phyloP scores from a whole-genome alignment of 1,140 invertebrate species.

The Leucophenga varia region DNA sequence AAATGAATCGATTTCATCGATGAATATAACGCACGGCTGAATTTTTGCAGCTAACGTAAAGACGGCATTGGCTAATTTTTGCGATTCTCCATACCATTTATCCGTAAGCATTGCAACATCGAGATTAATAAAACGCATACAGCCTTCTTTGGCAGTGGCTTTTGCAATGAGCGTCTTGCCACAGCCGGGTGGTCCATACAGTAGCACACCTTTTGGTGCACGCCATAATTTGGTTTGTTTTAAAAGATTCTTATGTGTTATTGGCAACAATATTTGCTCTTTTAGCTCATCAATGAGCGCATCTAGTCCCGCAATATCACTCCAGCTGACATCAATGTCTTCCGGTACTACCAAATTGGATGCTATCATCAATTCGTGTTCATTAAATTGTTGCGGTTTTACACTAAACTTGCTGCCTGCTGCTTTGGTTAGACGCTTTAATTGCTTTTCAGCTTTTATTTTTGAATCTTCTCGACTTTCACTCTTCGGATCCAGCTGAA shows the following conservation, averaged over 20 bases:
- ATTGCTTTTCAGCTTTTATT: slow-evolving; percentile 65
- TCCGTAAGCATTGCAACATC: slow-evolving; percentile 91
- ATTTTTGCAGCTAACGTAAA: slow-evolving; percentile 92
- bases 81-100: slow-evolving; percentile 98
- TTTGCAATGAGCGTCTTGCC: slow-evolving; percentile 97
- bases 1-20: slow-evolving; percentile 99
- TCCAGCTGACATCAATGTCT: slow-evolving; percentile 83
- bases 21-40: slow-evolving; percentile 91
- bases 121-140: slow-evolving; percentile 93
- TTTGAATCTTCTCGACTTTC: slow-evolving; percentile 76
- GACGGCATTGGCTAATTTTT: slow-evolving; percentile 92
- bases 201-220: slow-evolving; percentile 88
- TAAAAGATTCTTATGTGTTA: slow-evolving; percentile 82
- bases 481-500: slow-evolving; percentile 78
- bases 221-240: slow-evolving; percentile 80
- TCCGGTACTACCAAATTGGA: slow-evolving; percentile 87
- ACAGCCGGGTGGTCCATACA: slow-evolving; percentile 87
- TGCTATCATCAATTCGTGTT: slow-evolving; percentile 95
- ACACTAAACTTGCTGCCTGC: slow-evolving; percentile 49
- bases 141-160: slow-evolving; percentile 90
- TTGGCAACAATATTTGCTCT: slow-evolving; percentile 90
- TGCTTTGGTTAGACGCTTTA: slow-evolving; percentile 60
- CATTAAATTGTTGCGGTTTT: slow-evolving; percentile 67
- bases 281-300: slow-evolving; percentile 82
- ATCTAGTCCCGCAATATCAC: slow-evolving; percentile 89